Evolutionary conservation across 2,888 invertebrate genomes (phyloP).

Genomic region (Conops quadrifasciatus): DNA sequence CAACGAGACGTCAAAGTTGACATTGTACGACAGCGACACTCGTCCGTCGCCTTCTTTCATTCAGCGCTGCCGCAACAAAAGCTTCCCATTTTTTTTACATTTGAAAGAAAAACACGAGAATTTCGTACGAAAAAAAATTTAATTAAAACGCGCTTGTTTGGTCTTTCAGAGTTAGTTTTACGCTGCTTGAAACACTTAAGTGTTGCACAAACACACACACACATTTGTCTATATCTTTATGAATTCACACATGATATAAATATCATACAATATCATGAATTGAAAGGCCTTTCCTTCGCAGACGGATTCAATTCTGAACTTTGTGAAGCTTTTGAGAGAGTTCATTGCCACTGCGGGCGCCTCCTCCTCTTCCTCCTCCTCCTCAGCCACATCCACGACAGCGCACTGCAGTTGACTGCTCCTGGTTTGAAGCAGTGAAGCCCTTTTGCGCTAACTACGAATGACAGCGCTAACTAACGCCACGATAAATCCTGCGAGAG

Average conservation of each 20-base stretch:
- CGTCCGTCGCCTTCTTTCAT: not conserved
- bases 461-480: conserved; percentile 3
- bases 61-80: not conserved
- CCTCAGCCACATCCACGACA: conserved; percentile 2
- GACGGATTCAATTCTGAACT: conserved; percentile 21
- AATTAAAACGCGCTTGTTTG: conserved; percentile 31
- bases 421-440: not conserved
- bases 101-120: conserved; percentile 5
- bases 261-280: conserved; percentile 3
- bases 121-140: conserved; percentile 24
- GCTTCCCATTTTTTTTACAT: conserved; percentile 8
- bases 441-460: not conserved
- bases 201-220: conserved; percentile 12
- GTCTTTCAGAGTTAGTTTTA: conserved; percentile 33
- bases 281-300: conserved; percentile 20
- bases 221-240: too few species aligned
- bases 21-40: not conserved
- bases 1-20: conserved; percentile 8
- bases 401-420: not conserved
- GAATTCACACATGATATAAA: conserved; percentile 4
- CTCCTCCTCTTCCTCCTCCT: too few species aligned
- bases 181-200: conserved; percentile 26
- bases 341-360: conserved; percentile 15
- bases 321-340: conserved; percentile 20
- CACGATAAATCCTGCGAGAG: not conserved